A percentile compares a stretch with the other conserved stretches of the same genome.
Evolutionary conservation across 2,888 invertebrate genomes (phyloP).

Genomic region (Leptura quadrifasciata): DNA sequence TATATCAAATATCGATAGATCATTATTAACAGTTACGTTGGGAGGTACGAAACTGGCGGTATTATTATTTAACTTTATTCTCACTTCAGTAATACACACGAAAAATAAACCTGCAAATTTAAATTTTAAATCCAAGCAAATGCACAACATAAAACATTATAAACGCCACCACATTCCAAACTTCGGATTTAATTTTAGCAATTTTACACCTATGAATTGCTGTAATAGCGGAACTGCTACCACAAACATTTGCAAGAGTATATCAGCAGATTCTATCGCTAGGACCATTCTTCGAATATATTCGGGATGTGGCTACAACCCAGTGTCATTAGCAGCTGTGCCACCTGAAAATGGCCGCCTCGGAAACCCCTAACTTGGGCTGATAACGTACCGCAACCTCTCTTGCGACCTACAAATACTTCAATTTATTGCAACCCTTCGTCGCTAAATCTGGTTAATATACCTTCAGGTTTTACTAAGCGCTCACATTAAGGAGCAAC

Average conservation of each 20-base stretch:
- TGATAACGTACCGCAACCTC: slow-evolving; percentile 55
- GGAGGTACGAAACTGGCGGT: too few relatives aligned
- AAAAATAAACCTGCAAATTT: too few relatives aligned
- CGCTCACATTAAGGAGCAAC: neutral
- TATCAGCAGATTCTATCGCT: slow-evolving; percentile 57
- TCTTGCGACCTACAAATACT: slow-evolving; percentile 68
- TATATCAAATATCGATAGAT: too few relatives aligned
- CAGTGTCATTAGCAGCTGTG: slow-evolving; percentile 60
- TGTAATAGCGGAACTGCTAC: slow-evolving; percentile 47
- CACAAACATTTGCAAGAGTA: slow-evolving; percentile 54
- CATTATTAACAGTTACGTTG: too few relatives aligned
- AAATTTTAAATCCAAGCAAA: too few relatives aligned
- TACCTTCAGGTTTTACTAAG: neutral
- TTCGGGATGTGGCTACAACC: slow-evolving; percentile 61
- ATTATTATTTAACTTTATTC: too few relatives aligned
- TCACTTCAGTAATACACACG: too few relatives aligned
- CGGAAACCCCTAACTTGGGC: slow-evolving; percentile 62
- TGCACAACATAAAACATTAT: neutral
- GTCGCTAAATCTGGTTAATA: slow-evolving; percentile 25
- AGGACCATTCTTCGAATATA: slow-evolving; percentile 59
- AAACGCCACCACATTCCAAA: neutral
- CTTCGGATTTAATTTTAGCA: slow-evolving; percentile 29
- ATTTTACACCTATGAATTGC: slow-evolving; percentile 49
- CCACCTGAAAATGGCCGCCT: slow-evolving; percentile 67
- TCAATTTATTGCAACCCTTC: slow-evolving; percentile 65